Conservation (phyloP, 2,113 vertebrate genomes). For the Cepphus grylle region DNA sequence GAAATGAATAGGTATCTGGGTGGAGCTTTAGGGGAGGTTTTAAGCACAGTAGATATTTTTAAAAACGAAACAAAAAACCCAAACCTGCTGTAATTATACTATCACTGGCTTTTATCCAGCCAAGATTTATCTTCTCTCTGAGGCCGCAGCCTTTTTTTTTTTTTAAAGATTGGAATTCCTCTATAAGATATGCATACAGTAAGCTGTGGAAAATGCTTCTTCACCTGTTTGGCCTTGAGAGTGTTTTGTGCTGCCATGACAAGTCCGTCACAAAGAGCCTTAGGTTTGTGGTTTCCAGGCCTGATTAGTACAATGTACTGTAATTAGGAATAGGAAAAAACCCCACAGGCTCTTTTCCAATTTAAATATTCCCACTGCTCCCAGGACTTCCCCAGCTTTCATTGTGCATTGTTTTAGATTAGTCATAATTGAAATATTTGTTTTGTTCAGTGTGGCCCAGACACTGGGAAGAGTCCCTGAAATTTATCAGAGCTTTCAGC, state of each 20-base stretch:
- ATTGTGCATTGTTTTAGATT: slow-evolving; percentile 12
- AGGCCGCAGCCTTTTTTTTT: background rate
- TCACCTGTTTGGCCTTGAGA: background rate
- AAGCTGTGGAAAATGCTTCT: background rate
- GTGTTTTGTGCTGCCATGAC: background rate
- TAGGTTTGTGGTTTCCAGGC: background rate
- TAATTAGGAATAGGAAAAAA: slow-evolving; percentile 1
- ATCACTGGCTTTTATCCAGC: background rate
- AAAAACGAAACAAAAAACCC: background rate
- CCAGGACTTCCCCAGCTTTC: background rate
- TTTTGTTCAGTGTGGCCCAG: background rate
- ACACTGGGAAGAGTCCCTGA: background rate
- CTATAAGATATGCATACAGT: background rate
- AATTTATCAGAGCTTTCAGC: background rate
- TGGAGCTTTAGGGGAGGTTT: background rate
- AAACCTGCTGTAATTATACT: background rate
- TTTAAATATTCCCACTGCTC: slow-evolving; percentile 25
- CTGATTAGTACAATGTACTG: slow-evolving; percentile 3
- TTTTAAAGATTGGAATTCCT: background rate
- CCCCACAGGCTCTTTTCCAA: background rate
- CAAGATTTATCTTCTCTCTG: background rate
- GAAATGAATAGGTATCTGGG: background rate
- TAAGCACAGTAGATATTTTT: background rate
- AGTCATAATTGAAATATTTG: slow-evolving; percentile 11
- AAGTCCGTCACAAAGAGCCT: background rate